Conservation (phyloP, 2,797 vertebrate species). For the Myotis daubentonii region DNA sequence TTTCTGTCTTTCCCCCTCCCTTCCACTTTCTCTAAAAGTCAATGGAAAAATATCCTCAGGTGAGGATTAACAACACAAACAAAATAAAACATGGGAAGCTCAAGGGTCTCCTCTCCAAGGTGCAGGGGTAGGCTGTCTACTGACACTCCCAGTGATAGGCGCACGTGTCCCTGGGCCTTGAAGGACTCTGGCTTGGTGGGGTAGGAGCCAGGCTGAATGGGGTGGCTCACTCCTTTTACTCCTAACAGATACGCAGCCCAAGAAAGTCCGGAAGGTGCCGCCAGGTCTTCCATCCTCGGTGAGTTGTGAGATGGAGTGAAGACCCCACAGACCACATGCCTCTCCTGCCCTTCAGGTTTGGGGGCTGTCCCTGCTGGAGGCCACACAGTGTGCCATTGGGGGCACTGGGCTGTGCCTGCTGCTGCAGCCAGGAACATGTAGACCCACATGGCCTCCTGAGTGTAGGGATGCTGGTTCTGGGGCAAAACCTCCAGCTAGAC, state of each 20-base stretch:
- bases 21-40: too few species aligned
- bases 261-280: conserved; percentile 98
- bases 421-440: background rate
- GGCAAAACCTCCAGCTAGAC: background rate
- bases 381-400: fast-evolving
- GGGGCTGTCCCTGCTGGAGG: background rate
- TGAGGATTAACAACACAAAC: too few species aligned
- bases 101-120: background rate
- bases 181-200: background rate
- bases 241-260: conserved; percentile 91
- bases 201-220: fast-evolving
- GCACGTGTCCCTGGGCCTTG: background rate
- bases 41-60: too few species aligned
- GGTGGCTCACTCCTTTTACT: background rate
- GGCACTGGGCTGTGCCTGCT: fast-evolving
- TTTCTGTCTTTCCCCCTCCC: too few species aligned
- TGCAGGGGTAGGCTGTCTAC: background rate
- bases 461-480: background rate
- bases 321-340: background rate
- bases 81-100: background rate
- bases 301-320: conserved; percentile 76
- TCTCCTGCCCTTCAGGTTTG: too few species aligned
- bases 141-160: too few species aligned
- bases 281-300: conserved; percentile 98
- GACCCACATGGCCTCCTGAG: background rate